phyloP scores from a whole-genome alignment of 2,113 vertebrate genomes.

The Bothrops jararaca region DNA sequence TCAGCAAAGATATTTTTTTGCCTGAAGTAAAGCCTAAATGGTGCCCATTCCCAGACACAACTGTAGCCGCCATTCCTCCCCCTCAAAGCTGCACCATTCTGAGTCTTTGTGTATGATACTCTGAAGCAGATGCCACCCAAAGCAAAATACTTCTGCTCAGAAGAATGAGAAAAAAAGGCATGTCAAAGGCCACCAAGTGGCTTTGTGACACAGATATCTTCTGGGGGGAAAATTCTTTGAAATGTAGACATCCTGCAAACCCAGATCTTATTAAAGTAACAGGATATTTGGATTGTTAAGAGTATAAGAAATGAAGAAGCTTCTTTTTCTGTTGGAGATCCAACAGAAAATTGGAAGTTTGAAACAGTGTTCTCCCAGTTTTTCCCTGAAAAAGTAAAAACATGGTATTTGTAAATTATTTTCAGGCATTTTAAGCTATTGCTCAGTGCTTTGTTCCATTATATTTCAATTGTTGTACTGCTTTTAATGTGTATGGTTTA shows the following conservation, averaged over 20 bases:
- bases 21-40: background rate
- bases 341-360: background rate
- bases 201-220: background rate
- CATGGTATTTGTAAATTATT: background rate
- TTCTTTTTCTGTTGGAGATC: background rate
- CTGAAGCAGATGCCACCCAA: background rate
- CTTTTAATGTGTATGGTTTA: background rate
- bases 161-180: background rate
- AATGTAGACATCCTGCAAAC: background rate
- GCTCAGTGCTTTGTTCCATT: background rate
- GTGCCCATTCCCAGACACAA: background rate
- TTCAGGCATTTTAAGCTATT: background rate
- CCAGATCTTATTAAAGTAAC: background rate
- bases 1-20: background rate
- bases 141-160: background rate
- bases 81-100: background rate
- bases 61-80: no score
- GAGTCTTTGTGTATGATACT: background rate
- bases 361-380: background rate
- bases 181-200: background rate
- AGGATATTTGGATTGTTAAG: background rate
- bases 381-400: background rate
- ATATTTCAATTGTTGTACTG: background rate
- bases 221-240: background rate
- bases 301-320: background rate